A percentile compares a stretch with the other conserved stretches of the same genome.
Conservation (phyloP, 2,888 invertebrate genomes). For the Boloria euphrosyne region DNA sequence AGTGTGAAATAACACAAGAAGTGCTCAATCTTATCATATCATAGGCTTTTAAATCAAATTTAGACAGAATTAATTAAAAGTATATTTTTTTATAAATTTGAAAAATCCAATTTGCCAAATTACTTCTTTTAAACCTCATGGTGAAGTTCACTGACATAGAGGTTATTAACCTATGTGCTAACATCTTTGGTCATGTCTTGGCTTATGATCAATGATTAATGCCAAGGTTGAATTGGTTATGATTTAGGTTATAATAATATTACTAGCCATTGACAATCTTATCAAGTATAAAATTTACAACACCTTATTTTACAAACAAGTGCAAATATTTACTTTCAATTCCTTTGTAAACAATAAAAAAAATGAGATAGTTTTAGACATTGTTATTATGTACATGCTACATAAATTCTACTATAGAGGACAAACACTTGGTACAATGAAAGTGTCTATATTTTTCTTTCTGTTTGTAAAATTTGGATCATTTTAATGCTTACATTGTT, state of each 20-base stretch:
- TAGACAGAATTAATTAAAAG: background rate
- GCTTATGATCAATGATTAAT: constrained; percentile 53
- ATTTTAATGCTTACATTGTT: no score
- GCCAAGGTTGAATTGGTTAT: constrained; percentile 55
- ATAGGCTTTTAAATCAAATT: no score
- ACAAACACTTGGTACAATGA: no score
- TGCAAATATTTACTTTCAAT: background rate
- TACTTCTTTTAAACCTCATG: constrained; percentile 15
- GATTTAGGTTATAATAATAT: background rate
- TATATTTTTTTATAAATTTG: background rate
- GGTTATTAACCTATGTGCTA: constrained; percentile 55
- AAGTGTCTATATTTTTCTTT: no score
- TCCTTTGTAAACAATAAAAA: background rate
- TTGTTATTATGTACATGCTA: background rate
- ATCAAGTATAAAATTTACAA: background rate
- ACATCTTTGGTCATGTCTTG: constrained; percentile 50
- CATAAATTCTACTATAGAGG: background rate
- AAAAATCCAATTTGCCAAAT: background rate
- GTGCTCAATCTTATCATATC: no score
- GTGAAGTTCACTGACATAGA: constrained; percentile 54
- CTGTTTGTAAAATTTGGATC: no score
- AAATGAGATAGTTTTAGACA: background rate
- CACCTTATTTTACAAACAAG: background rate
- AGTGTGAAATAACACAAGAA: no score
- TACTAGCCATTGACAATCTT: background rate